These are phyloP conservation scores for Gallinago stenura DNA, from an alignment of 2,797 vertebrate species.

Conservation along the genomic window DNA sequence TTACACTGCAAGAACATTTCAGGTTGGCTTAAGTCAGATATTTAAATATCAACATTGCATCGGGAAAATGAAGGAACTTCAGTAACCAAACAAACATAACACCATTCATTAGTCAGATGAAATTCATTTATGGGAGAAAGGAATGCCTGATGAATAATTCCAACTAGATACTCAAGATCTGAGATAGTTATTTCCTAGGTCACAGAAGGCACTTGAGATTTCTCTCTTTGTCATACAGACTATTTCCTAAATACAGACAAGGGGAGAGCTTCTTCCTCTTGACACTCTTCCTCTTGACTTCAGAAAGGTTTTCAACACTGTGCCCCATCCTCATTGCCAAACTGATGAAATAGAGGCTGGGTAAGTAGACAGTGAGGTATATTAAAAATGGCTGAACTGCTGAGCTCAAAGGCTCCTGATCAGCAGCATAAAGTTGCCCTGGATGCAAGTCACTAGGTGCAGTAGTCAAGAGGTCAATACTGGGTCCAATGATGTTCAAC, in stretches of 20 bases:
- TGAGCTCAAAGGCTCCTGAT: background rate
- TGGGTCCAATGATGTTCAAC: background rate
- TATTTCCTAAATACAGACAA: background rate
- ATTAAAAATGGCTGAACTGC: background rate
- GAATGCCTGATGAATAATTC: background rate
- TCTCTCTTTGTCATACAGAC: background rate
- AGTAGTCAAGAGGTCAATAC: background rate
- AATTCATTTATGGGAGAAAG: background rate
- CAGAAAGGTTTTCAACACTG: background rate
- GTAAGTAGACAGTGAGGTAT: background rate
- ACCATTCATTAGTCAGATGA: background rate
- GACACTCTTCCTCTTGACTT: background rate
- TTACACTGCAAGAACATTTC: background rate
- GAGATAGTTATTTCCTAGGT: background rate
- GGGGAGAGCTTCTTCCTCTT: background rate
- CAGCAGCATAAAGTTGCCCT: background rate
- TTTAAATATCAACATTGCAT: background rate
- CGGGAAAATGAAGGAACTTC: background rate
- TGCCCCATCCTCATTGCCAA: background rate
- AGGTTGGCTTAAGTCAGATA: background rate
- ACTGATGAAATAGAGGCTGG: background rate
- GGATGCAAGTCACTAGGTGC: background rate
- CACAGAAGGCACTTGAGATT: background rate
- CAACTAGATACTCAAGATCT: fast-evolving
- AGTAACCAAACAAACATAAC: background rate